phyloP scores from a whole-genome alignment of 2,113 vertebrate species.

The Osmerus mordax region DNA sequence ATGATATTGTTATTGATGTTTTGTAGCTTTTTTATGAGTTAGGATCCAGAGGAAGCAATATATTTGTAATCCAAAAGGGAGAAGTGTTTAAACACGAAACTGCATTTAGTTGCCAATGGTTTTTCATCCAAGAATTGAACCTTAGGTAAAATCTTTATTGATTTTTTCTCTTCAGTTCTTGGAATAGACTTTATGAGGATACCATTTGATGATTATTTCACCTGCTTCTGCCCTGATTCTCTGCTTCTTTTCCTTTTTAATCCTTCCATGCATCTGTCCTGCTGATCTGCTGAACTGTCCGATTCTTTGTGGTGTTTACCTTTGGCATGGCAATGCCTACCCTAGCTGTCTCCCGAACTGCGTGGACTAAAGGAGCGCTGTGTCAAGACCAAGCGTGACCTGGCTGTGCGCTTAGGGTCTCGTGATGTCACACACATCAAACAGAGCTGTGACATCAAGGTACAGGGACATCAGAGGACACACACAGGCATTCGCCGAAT shows the following conservation, averaged over 20 bases:
- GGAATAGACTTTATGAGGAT: slow-evolving; percentile 16
- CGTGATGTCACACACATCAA: slow-evolving; percentile 81
- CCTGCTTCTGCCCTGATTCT: slow-evolving; percentile 30
- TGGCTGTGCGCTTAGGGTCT: slow-evolving; percentile 82
- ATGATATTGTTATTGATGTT: background rate
- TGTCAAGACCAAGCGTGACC: slow-evolving; percentile 82
- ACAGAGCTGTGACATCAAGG: slow-evolving; percentile 83
- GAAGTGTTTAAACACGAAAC: background rate
- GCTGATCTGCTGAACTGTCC: slow-evolving; percentile 44
- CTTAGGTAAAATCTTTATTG: too few species aligned
- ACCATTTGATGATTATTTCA: slow-evolving; percentile 23
- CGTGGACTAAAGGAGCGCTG: slow-evolving; percentile 83
- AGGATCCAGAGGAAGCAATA: background rate
- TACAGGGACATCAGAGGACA: slow-evolving; percentile 50
- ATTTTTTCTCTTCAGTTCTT: background rate
- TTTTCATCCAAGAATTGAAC: too few species aligned
- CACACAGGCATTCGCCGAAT: background rate
- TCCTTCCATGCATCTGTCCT: slow-evolving; percentile 22
- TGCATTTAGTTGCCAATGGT: too few species aligned
- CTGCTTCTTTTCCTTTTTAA: slow-evolving; percentile 63
- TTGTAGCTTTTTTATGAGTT: background rate
- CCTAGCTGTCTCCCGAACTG: slow-evolving; percentile 84
- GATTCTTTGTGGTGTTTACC: slow-evolving; percentile 51
- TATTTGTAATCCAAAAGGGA: background rate
- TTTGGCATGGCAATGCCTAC: slow-evolving; percentile 36